phyloP scores from a whole-genome alignment of 2,888 invertebrate genomes.

The Leptinotarsa peninsularis region DNA sequence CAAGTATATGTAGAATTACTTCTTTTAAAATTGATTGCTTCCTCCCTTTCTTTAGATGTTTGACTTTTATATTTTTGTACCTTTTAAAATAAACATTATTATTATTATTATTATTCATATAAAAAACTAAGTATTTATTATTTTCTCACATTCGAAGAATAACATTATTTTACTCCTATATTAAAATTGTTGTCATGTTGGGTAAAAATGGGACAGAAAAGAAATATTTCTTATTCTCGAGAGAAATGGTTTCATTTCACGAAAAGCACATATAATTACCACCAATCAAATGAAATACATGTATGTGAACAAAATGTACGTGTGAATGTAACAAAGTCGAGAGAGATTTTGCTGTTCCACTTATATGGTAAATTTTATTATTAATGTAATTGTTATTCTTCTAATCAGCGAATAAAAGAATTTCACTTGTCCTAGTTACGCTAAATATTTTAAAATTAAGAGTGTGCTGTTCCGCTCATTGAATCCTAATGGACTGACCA shows the following conservation, averaged over 20 bases:
- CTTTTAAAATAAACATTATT: no score
- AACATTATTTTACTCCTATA: no score
- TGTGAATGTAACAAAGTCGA: constrained; percentile 12
- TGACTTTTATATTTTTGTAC: no score
- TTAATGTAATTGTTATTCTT: constrained; percentile 21
- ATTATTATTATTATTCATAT: no score
- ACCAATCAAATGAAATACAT: neutral
- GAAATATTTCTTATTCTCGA: neutral
- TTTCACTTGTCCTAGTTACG: constrained; percentile 16
- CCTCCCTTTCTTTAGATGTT: no score
- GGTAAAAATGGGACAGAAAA: neutral
- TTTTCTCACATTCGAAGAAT: no score
- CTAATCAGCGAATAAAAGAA: constrained; percentile 15
- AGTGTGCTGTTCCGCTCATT: constrained; percentile 16
- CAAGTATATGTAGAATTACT: no score
- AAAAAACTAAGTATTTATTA: no score
- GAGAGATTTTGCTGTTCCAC: constrained; percentile 15
- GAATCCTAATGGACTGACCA: constrained; percentile 10
- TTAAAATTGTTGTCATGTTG: no score
- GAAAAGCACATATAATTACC: neutral
- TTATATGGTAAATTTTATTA: constrained; percentile 16
- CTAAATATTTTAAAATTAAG: constrained; percentile 14
- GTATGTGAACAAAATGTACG: constrained; percentile 2
- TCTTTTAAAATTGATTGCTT: no score
- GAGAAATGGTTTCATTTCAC: neutral